Evolutionary conservation across 2,888 invertebrate species (phyloP).

Genomic region (Drosophila buzzatii): DNA sequence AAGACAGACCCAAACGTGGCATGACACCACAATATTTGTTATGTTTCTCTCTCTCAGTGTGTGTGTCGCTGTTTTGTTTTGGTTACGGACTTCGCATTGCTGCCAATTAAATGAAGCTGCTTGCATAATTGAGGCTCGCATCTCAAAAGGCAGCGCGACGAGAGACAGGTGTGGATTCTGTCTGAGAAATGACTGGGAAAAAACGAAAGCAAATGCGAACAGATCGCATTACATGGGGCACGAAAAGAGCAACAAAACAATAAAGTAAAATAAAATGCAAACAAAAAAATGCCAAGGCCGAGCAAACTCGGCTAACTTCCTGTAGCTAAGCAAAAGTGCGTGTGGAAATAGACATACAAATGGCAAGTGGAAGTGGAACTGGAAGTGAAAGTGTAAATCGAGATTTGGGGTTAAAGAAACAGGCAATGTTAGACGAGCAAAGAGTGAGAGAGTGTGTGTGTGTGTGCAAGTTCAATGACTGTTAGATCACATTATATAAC

Average conservation of each 20-base stretch:
- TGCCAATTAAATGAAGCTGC: slow-evolving; percentile 68
- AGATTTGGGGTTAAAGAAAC: slow-evolving; percentile 30
- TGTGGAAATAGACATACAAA: slow-evolving; percentile 49
- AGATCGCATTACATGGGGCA: slow-evolving; percentile 24
- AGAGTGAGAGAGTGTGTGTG: slow-evolving; percentile 2
- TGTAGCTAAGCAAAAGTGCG: slow-evolving; percentile 62
- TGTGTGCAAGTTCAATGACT: slow-evolving; percentile 19
- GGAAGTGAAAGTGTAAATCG: slow-evolving; percentile 59
- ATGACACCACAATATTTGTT: slow-evolving; percentile 50
- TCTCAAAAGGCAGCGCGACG: slow-evolving; percentile 17
- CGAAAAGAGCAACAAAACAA: slow-evolving; percentile 11
- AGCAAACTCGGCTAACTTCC: slow-evolving; percentile 57
- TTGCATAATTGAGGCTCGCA: slow-evolving; percentile 63
- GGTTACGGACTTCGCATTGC: slow-evolving; percentile 63
- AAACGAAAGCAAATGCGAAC: slow-evolving; percentile 33
- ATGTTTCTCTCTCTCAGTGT: not conserved
- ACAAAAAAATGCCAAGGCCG: slow-evolving; percentile 19
- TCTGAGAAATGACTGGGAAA: slow-evolving; percentile 29
- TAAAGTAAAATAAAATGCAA: no score
- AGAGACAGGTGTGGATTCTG: slow-evolving; percentile 44
- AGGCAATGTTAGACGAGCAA: slow-evolving; percentile 11
- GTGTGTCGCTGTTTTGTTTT: slow-evolving; percentile 64
- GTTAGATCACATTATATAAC: slow-evolving; percentile 32
- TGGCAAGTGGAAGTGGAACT: slow-evolving; percentile 38
- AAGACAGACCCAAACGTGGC: slow-evolving; percentile 12